Percentiles rank a stretch among this genome's conserved stretches.
phyloP scores from a whole-genome alignment of 1,140 invertebrate genomes.

The Maconellicoccus hirsutus region DNA sequence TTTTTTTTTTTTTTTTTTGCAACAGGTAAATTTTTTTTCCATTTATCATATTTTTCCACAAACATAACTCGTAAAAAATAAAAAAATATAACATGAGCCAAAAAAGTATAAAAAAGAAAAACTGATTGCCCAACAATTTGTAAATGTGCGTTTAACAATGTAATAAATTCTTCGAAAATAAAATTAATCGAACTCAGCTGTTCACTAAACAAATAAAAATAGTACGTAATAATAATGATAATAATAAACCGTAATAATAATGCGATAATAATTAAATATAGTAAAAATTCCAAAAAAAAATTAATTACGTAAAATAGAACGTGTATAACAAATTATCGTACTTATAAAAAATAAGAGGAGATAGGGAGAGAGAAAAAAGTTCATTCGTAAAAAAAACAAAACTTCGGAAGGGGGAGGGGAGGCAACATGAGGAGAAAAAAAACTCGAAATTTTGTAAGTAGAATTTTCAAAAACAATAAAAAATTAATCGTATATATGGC shows the following conservation, averaged over 20 bases:
- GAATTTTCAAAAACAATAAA: background rate
- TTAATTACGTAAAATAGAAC: slow-evolving; percentile 14
- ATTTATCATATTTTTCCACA: background rate
- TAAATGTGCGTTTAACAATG: slow-evolving; percentile 22
- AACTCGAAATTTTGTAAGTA: background rate
- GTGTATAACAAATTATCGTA: slow-evolving; percentile 1
- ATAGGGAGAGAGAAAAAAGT: too few species aligned
- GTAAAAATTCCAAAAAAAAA: slow-evolving; percentile 12
- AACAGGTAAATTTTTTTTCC: too few species aligned
- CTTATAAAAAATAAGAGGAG: background rate
- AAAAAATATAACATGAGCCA: slow-evolving; percentile 17
- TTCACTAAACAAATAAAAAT: background rate
- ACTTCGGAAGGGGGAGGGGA: too few species aligned
- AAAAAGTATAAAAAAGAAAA: slow-evolving; percentile 16
- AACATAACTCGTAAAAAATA: slow-evolving; percentile 3
- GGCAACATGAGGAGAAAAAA: background rate
- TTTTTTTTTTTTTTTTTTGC: background rate
- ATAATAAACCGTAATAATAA: slow-evolving; percentile 12
- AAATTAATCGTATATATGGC: background rate
- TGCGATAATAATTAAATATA: slow-evolving; percentile 15
- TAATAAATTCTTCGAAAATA: background rate
- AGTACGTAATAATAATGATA: slow-evolving; percentile 20
- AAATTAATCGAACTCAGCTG: background rate
- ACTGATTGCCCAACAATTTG: slow-evolving; percentile 18
- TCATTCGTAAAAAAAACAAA: too few species aligned